Evolutionary conservation across 2,888 invertebrate species (phyloP).

Genomic region (Rhingia rostrata): DNA sequence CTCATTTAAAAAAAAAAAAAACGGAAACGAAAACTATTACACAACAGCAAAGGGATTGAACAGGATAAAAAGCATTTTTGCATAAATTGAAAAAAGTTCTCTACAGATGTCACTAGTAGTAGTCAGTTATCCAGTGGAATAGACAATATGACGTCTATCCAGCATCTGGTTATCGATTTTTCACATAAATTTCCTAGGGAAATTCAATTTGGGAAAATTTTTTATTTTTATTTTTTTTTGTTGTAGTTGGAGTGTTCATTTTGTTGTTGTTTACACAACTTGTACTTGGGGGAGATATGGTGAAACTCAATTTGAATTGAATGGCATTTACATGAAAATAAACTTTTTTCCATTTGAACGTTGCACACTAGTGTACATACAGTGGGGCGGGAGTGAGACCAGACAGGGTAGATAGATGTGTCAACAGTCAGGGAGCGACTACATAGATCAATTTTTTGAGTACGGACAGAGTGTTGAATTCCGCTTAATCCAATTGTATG

Average conservation of each 20-base stretch:
- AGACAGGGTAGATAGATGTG: not conserved
- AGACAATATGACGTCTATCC: not conserved
- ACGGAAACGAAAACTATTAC: constrained; percentile 2
- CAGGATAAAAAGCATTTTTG: constrained; percentile 28
- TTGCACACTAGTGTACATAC: too few relatives aligned
- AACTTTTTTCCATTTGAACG: not conserved
- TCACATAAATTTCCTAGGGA: constrained; percentile 23
- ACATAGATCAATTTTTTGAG: not conserved
- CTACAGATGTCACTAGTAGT: constrained; percentile 53
- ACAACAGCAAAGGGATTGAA: constrained; percentile 19
- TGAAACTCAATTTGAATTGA: constrained; percentile 35
- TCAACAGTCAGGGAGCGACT: not conserved
- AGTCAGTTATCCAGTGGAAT: not conserved
- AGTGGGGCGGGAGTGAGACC: not conserved
- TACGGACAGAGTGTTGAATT: not conserved
- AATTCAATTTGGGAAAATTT: constrained; percentile 30
- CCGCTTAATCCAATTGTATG: constrained; percentile 20
- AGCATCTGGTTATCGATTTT: constrained; percentile 37
- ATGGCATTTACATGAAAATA: constrained; percentile 15
- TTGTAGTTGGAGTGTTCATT: not conserved
- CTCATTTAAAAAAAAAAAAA: constrained; percentile 14
- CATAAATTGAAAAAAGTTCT: constrained; percentile 56
- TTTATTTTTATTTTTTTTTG: not conserved
- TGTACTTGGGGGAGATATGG: not conserved
- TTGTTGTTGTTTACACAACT: not conserved